Base-by-base conservation (phyloP, 2,113 vertebrate species). In the Passerina amoena region DNA sequence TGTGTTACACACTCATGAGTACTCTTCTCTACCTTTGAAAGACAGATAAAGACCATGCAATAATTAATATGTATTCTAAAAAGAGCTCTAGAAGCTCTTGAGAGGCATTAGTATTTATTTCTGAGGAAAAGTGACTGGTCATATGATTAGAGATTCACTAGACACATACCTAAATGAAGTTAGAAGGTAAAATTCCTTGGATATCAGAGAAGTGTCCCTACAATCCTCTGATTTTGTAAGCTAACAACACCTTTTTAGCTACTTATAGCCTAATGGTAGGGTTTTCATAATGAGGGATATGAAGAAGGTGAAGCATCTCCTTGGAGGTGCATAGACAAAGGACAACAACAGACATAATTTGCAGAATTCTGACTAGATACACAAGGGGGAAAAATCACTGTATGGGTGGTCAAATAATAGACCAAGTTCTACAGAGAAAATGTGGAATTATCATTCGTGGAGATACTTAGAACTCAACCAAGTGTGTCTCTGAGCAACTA, bases 321-420 rank as follows among this genome's bases (percentile, higher is more conserved):
- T 53, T 70, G 25, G 7, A 71, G 23, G 2, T 51, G 10, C 31
- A 42, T 13, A 75, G 47, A 61, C 51, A 63, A 66, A 78, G 11
- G 40, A 56, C 9, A 38, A 59, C 4, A 66, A n/a, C 23, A 68
- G 31, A 37, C 1, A 4, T 11, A 82, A 79, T 30, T 13, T 63
- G 18, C 24, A 88, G 31, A 90, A 78, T 84, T 87, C 54, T 82
- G 35, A 53, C 22, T 30, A 44, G 40, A 72, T 66, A 48, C 24
- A 71, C 3, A 38, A 17, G 12, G 25, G 4, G 3, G 24, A 12
- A 40, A 45, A 51, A 25, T 47, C 48, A 9, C 33, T 23, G 0
- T 23, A 33, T 60, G 4, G 1, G 4, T 45, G 23, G 11, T 86
- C 20, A 78, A 84, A 73, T 47, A 45, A 33, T 35, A 30, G 59